These are phyloP conservation scores for Drosophila virilis DNA, from an alignment of 1,140 invertebrate genomes.

Conservation along the genomic window DNA sequence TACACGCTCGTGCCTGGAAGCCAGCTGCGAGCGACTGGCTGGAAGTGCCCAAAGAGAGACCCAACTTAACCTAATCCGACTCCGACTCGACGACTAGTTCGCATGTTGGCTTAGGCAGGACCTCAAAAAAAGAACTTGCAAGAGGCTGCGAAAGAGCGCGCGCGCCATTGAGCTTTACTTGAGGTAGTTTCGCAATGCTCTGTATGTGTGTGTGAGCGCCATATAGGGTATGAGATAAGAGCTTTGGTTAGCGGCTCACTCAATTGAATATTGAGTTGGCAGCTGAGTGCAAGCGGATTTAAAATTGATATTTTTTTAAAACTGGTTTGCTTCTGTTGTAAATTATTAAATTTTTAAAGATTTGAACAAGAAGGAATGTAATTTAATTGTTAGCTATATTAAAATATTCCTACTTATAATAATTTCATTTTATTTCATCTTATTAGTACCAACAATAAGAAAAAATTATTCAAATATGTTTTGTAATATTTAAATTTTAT, in stretches of 20 bases:
- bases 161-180: conserved; percentile 44
- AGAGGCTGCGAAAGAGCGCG: conserved; percentile 30
- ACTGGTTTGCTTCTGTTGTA: neutral
- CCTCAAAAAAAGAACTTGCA: conserved; percentile 1
- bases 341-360: too few relatives aligned
- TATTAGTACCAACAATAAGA: too few relatives aligned
- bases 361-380: too few relatives aligned
- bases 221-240: conserved; percentile 10
- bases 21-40: neutral
- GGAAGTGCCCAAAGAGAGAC: conserved; percentile 10
- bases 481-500: too few relatives aligned
- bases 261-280: conserved; percentile 35
- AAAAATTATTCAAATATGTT: too few relatives aligned
- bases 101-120: conserved; percentile 27
- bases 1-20: conserved; percentile 23
- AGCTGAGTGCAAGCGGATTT: neutral
- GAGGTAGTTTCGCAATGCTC: conserved; percentile 31
- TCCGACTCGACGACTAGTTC: neutral
- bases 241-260: conserved; percentile 17
- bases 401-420: too few relatives aligned
- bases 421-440: too few relatives aligned
- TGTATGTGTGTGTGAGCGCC: neutral
- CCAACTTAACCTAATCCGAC: neutral
- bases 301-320: neutral
- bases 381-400: too few relatives aligned